phyloP scores from a whole-genome alignment of 2,113 vertebrate genomes.

The Meleagris gallopavo region DNA sequence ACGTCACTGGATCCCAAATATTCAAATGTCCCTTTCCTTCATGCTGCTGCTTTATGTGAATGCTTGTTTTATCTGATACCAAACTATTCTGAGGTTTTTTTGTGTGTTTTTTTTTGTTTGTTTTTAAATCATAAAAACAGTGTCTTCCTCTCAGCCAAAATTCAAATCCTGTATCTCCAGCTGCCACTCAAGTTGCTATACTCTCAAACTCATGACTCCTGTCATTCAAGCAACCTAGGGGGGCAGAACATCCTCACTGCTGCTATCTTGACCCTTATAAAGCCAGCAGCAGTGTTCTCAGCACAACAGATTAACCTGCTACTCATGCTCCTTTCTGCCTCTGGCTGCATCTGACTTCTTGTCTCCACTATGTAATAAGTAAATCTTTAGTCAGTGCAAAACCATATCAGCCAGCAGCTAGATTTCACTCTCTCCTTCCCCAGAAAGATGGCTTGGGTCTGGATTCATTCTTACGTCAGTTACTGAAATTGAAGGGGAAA shows the following conservation, averaged over 20 bases:
- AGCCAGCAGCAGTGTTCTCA: background rate
- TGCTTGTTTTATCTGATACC: background rate
- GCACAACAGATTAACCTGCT: conserved; percentile 33
- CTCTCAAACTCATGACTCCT: background rate
- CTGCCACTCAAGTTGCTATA: background rate
- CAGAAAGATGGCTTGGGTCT: background rate
- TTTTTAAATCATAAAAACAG: background rate
- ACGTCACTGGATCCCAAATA: background rate
- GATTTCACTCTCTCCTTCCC: background rate
- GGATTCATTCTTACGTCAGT: background rate
- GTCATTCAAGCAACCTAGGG: background rate
- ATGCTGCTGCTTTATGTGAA: background rate
- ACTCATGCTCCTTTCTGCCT: background rate
- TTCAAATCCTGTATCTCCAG: background rate
- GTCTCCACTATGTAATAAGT: fast-evolving
- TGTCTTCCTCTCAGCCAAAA: background rate
- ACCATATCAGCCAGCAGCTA: fast-evolving
- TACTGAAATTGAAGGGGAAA: background rate
- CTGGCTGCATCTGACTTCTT: background rate
- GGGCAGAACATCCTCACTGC: background rate
- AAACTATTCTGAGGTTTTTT: background rate
- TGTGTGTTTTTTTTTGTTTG: background rate
- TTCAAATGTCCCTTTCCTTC: background rate
- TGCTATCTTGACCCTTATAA: conserved; percentile 4
- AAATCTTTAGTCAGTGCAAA: background rate